Evolutionary conservation across 2,888 invertebrate genomes (phyloP), one percentile per base, ranked within the genome.

Genomic region (Strigamia transsilvanica): DNA sequence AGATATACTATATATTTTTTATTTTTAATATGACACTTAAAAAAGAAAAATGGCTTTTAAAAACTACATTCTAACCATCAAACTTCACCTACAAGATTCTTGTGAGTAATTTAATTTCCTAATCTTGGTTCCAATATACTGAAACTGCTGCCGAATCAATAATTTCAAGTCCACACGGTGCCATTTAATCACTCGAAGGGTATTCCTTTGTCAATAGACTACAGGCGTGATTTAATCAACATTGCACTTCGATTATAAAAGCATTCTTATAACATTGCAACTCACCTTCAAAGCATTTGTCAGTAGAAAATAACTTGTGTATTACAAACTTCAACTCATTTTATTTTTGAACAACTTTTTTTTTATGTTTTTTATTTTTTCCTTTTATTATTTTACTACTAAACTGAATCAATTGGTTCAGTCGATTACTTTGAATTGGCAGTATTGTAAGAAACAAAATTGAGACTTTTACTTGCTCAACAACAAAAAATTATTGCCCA

Each of bases 401-500:
- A 56, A 56, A 56, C 56, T 18, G 18, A n/a, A 56, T 56, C 56
- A 56, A 56, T 56, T 56, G 56, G 18, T n/a, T 6, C 18, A 21
- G 56, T 56, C n/a, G 18, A 56, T 46, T 46, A 46, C 46, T n/a
- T 46, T 46, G 46, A 46, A 46, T 56, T 56, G 56, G 18, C 56
- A 56, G 56, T 32, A 73, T 73, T 73, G 73, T 32, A 73, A 23
- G 73, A 73, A 32, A 73, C 13, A 32, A 32, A 73, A 73, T 73
- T 32, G 73, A 73, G 32, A 73, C 27, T 27, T 73, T 12, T 73
- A 56, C 56, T 73, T 73, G 27, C 23, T 15, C 73, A 73, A 73
- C 73, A 73, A 73, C 73, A 73, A 73, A 32, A 73, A 73, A 73
- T 73, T 73, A 73, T 73, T 73, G 13, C 73, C 73, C 73, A 73